Base-by-base conservation (phyloP, 2,113 vertebrate species). In the Tautogolabrus adspersus region DNA sequence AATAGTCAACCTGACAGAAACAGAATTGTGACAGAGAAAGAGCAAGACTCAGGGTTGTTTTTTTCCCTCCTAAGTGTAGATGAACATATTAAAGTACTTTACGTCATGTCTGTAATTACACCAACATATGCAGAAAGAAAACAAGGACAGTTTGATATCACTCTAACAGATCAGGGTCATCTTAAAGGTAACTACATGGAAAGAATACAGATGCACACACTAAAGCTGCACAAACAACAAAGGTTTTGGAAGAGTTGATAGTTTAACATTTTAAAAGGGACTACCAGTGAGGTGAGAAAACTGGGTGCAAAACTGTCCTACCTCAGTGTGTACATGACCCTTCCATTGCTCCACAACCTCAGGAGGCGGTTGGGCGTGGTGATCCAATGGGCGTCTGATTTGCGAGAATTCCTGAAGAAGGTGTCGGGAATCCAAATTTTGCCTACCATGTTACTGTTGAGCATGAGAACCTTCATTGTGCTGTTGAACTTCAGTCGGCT, bases 341-440 rank as follows among this genome's bases (percentile, higher is more conserved):
- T 93, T 30, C 98, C 97, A 75, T 99, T 97, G 85, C 95, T 96
- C 96, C 97, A 97, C 74, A 99, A 96, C 59, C 98, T 91, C 72
- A 99, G 95, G 22, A 99, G 94, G 46, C 97, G 96, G 72, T 99
- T 99, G 23, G 98, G 98, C 22, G 98, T 99, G 23, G 98, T 99
- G 91, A 99, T 99, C 96, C 98, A 99, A 82, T 99, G 98, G 75
- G 98, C 97, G 63, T 98, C 97, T 1, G 98, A 99, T 88, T 99
- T 99, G 67, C 97, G 96, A 21, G 97, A 98, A 83, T 99, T 99
- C 84, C 97, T 93, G 87, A 99, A 99, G 95, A 99, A 99, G 5
- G 98, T 99, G 83, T 99, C 98, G 1, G 98, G 98, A 77, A 99
- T 99, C 98, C 98, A 99, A 77, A 99, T 98, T 94, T 99, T 99